These are phyloP conservation scores for Smittia aterrima DNA, from an alignment of 2,888 invertebrate genomes.

Conservation along the genomic window DNA sequence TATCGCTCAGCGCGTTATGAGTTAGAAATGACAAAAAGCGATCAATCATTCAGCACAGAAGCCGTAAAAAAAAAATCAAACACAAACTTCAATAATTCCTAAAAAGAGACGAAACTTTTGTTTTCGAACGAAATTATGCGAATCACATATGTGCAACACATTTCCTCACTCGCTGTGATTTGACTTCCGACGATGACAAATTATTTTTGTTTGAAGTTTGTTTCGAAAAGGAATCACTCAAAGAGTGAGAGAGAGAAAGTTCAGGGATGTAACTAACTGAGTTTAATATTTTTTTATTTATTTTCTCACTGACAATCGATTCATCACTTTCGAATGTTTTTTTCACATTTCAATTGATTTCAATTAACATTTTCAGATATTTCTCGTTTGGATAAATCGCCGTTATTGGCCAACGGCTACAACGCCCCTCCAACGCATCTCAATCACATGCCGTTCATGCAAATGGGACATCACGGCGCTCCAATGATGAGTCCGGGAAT, in stretches of 20 bases:
- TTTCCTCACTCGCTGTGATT: conserved; percentile 30
- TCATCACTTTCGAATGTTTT: conserved; percentile 4
- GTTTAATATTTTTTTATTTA: not conserved
- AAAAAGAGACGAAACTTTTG: conserved; percentile 16
- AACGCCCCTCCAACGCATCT: conserved; percentile 89
- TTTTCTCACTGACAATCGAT: not conserved
- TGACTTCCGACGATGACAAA: conserved; percentile 33
- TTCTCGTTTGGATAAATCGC: conserved; percentile 87
- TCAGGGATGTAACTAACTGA: not conserved
- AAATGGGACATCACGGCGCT: conserved; percentile 72
- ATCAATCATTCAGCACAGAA: conserved; percentile 38
- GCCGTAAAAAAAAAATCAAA: conserved; percentile 28
- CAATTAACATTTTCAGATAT: conserved; percentile 63
- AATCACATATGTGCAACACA: conserved; percentile 41
- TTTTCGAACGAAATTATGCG: conserved; percentile 33
- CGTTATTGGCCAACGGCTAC: conserved; percentile 88
- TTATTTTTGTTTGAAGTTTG: conserved; percentile 34
- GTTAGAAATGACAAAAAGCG: conserved; percentile 28
- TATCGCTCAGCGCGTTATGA: not conserved
- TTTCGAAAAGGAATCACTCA: not conserved
- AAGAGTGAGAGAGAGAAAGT: not conserved
- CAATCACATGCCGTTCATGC: conserved; percentile 94
- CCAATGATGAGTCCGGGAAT: conserved; percentile 84
- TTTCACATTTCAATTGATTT: conserved; percentile 7
- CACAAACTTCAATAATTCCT: conserved; percentile 3